phyloP scores from a whole-genome alignment of 2,888 invertebrate species.

The Hyposoter didymator region DNA sequence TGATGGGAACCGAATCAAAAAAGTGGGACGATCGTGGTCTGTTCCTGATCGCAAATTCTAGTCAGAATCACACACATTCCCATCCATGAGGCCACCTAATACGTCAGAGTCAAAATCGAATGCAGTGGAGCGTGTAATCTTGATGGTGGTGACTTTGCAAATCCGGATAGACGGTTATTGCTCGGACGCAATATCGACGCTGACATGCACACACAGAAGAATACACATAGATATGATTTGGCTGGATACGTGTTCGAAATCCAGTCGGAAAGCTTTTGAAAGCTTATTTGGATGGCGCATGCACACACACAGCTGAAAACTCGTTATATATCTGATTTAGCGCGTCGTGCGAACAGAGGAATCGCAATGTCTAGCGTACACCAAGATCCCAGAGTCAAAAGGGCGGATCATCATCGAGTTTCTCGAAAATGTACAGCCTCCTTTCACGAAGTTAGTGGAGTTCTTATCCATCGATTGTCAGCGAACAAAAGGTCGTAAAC shows the following conservation, averaged over 20 bases:
- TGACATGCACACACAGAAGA: conserved; percentile 18
- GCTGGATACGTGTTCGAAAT: conserved; percentile 55
- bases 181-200: conserved; percentile 57
- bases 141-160: conserved; percentile 62
- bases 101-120: conserved; percentile 50
- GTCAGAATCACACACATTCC: neutral
- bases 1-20: too few relatives aligned
- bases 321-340: conserved; percentile 10
- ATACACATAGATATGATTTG: conserved; percentile 16
- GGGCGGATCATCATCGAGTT: neutral
- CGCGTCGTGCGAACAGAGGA: conserved; percentile 35
- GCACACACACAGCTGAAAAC: neutral
- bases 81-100: neutral
- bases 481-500: conserved; percentile 15
- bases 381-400: neutral
- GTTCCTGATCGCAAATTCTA: too few relatives aligned
- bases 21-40: too few relatives aligned
- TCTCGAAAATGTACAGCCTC: neutral
- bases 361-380: neutral
- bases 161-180: conserved; percentile 66
- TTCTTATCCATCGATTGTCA: neutral
- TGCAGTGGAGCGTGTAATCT: conserved; percentile 62
- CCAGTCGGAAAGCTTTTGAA: conserved; percentile 64
- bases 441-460: neutral
- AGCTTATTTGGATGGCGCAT: conserved; percentile 52